A percentile compares a stretch with the other conserved stretches of the same genome.
Conservation (phyloP, 2,888 invertebrate genomes). For the Napeogenes inachia region DNA sequence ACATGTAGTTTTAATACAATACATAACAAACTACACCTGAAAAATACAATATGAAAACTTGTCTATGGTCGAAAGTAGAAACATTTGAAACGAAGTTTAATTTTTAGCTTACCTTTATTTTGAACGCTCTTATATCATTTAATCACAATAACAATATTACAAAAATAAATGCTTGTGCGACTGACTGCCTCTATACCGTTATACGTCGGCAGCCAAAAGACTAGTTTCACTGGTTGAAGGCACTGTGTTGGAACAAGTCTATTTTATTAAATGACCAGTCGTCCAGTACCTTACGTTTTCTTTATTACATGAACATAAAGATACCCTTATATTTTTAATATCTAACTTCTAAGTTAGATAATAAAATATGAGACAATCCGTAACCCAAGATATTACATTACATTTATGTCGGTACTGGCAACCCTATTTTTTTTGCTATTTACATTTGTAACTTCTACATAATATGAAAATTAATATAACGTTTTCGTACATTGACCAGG, state of each 20-base stretch:
- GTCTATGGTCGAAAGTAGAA: constrained; percentile 2
- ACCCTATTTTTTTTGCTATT: neutral
- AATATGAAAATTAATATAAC: constrained; percentile 1
- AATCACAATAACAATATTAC: constrained; percentile 55
- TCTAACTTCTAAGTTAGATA: neutral
- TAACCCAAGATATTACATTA: too few species aligned
- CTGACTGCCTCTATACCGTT: constrained; percentile 50
- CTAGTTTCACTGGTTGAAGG: constrained; percentile 75
- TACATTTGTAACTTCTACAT: neutral
- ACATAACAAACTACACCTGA: neutral
- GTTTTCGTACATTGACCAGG: constrained; percentile 25
- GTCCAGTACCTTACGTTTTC: neutral
- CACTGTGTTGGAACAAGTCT: constrained; percentile 45
- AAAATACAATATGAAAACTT: neutral
- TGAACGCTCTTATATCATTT: constrained; percentile 21
- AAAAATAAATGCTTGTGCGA: constrained; percentile 75
- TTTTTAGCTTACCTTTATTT: constrained; percentile 13
- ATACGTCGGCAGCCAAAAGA: constrained; percentile 52
- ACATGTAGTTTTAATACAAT: constrained; percentile 2
- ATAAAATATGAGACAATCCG: too few species aligned
- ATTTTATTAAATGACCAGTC: neutral
- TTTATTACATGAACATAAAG: neutral
- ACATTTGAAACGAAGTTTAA: neutral
- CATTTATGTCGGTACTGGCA: too few species aligned
- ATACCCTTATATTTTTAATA: neutral